phyloP scores from a whole-genome alignment of 2,888 invertebrate genomes.

The Phaonia tiefii region DNA sequence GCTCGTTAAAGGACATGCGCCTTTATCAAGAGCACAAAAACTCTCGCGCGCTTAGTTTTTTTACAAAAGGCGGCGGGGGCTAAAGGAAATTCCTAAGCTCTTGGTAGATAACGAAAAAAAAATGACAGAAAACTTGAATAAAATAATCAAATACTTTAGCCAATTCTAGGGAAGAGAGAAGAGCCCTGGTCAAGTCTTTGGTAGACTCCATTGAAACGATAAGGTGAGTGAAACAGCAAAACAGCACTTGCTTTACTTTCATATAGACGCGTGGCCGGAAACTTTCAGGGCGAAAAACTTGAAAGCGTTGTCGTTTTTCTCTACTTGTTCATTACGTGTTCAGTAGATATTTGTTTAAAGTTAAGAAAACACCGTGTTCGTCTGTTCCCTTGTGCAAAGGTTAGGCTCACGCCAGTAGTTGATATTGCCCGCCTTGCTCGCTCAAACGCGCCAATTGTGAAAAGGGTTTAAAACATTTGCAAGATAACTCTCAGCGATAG shows the following conservation, averaged over 20 bases:
- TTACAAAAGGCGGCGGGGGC: too few relatives aligned
- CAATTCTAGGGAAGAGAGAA: too few relatives aligned
- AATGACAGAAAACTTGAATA: too few relatives aligned
- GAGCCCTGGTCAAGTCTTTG: neutral
- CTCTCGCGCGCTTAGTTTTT: neutral
- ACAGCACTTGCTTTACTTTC: neutral
- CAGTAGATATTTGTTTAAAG: neutral
- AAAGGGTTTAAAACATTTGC: slow-evolving; percentile 3
- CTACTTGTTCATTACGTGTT: neutral
- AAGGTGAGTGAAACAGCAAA: slow-evolving; percentile 33
- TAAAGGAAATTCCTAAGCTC: too few relatives aligned
- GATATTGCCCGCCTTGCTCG: neutral
- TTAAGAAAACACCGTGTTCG: neutral
- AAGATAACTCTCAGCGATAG: slow-evolving; percentile 14
- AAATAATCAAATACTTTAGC: too few relatives aligned
- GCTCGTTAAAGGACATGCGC: slow-evolving; percentile 10
- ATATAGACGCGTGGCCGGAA: slow-evolving; percentile 23
- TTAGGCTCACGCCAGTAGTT: neutral
- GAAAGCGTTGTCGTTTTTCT: neutral
- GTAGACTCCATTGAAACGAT: slow-evolving; percentile 3
- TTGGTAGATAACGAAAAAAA: too few relatives aligned
- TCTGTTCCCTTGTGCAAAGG: neutral
- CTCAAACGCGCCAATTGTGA: neutral
- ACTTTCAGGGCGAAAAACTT: neutral
- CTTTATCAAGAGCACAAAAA: neutral